Conservation (phyloP, 2,113 vertebrate genomes). For the Eonycteris spelaea region DNA sequence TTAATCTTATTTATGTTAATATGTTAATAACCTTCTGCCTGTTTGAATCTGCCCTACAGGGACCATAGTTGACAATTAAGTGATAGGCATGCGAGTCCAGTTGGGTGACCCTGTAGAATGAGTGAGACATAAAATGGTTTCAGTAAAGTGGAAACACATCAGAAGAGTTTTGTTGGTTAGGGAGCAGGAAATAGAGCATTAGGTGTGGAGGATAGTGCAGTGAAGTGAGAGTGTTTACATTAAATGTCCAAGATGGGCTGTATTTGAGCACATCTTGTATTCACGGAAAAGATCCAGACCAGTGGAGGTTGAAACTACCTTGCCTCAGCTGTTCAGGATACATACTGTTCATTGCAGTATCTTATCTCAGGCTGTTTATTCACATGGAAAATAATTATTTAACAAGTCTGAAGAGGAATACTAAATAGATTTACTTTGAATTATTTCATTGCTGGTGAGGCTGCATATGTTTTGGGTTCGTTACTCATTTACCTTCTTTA, state of each 20-base stretch:
- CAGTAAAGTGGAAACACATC: neutral
- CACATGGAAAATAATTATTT: neutral
- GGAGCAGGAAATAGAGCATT: neutral
- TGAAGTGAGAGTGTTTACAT: neutral
- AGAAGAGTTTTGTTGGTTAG: neutral
- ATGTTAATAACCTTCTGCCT: neutral
- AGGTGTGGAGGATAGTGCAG: too few species aligned
- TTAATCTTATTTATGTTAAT: neutral
- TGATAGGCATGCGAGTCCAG: neutral
- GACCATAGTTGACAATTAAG: neutral
- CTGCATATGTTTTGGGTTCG: neutral
- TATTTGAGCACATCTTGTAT: neutral
- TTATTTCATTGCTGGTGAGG: neutral
- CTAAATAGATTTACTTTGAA: neutral
- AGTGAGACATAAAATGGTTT: neutral
- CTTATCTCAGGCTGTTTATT: fast-evolving
- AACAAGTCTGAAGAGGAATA: neutral
- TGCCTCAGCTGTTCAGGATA: neutral
- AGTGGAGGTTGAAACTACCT: neutral
- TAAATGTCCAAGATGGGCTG: neutral
- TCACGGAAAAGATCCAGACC: neutral
- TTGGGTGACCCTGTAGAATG: too few species aligned
- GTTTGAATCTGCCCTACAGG: too few species aligned
- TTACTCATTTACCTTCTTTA: neutral
- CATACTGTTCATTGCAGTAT: neutral